Percentiles rank a stretch among this genome's conserved stretches.
Evolutionary conservation across 2,797 vertebrate genomes (phyloP).

Genomic region (Coilia nasus): DNA sequence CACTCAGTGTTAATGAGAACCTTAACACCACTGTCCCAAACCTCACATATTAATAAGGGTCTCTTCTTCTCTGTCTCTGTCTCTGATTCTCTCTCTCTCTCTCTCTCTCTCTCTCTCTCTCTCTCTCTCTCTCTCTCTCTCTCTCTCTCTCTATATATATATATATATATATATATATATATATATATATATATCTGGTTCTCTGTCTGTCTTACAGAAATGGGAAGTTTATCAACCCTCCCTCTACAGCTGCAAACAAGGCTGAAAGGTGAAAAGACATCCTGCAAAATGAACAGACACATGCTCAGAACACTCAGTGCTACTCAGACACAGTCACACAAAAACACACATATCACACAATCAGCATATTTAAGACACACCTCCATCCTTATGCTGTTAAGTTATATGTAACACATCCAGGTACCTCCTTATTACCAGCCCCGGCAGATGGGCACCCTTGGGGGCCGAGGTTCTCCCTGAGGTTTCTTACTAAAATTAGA

Average conservation of each 20-base stretch:
- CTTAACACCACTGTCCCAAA: not conserved
- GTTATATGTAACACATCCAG: too few relatives aligned
- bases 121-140: conserved; percentile 26
- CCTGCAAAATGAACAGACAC: not conserved
- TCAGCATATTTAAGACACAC: too few relatives aligned
- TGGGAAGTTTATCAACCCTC: conserved; percentile 63
- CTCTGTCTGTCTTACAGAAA: conserved; percentile 70
- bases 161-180: too few relatives aligned
- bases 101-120: conserved; percentile 1
- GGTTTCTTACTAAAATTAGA: too few relatives aligned
- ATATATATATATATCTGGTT: too few relatives aligned
- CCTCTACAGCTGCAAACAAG: conserved; percentile 69
- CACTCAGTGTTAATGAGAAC: not conserved
- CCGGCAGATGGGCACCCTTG: too few relatives aligned
- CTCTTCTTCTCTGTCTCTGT: not conserved
- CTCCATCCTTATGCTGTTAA: too few relatives aligned
- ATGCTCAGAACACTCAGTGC: not conserved
- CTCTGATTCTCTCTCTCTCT: conserved; percentile 1
- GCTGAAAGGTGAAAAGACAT: conserved; percentile 54
- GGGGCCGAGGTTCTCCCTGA: too few relatives aligned
- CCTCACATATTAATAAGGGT: not conserved
- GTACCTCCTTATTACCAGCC: too few relatives aligned
- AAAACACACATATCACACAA: not conserved
- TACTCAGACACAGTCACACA: not conserved
- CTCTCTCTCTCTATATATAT: conserved; percentile 41